Conservation (phyloP, 2,113 vertebrate species). For the Brachyhypopomus occidentalis region DNA sequence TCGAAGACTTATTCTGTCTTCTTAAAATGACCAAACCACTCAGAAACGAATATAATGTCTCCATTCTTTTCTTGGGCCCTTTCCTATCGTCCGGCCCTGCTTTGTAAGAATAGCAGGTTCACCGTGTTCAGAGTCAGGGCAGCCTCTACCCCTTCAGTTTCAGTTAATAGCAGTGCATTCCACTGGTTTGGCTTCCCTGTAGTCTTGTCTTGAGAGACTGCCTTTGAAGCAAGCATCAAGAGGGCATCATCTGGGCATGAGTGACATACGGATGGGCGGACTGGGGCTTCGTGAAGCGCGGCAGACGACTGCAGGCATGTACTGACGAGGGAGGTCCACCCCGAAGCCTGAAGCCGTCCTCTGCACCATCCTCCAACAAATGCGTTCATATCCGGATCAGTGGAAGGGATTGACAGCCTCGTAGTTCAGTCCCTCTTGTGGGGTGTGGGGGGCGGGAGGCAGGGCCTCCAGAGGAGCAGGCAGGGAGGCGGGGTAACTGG, state of each 20-base stretch:
- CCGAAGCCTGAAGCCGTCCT: conserved; percentile 1
- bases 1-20: conserved; percentile 34
- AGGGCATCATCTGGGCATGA: not conserved
- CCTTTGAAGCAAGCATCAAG: conserved; percentile 19
- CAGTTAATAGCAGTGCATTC: conserved; percentile 24
- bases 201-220: conserved; percentile 28
- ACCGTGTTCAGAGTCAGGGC: not conserved
- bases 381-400: conserved; percentile 26
- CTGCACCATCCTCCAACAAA: conserved; percentile 10
- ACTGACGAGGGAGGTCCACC: conserved; percentile 12
- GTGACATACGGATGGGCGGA: conserved; percentile 34
- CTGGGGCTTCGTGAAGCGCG: conserved; percentile 31
- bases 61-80: not conserved
- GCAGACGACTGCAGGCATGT: conserved; percentile 11
- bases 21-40: conserved; percentile 16
- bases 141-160: not conserved
- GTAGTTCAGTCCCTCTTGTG: conserved; percentile 34
- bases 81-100: not conserved
- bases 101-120: conserved; percentile 8
- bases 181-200: conserved; percentile 8
- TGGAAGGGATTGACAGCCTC: conserved; percentile 29
- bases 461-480: conserved; percentile 32
- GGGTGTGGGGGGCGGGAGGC: not conserved
- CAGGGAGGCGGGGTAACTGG: not conserved
- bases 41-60: conserved; percentile 9